phyloP scores from a whole-genome alignment of 2,113 vertebrate species.

The Chaetodon trifascialis region DNA sequence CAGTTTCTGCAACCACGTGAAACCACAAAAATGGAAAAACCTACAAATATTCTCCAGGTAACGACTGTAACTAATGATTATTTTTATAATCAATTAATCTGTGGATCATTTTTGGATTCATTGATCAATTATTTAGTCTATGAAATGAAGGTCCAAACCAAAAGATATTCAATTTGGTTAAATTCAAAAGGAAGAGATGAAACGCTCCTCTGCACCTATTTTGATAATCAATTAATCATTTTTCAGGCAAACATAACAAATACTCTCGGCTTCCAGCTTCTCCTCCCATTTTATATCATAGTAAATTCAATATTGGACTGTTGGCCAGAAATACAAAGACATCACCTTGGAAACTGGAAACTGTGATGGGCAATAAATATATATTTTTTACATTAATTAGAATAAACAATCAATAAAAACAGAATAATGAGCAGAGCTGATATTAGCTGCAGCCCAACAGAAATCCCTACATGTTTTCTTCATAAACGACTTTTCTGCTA shows the following conservation, averaged over 20 bases:
- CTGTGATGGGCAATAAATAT: too few species aligned
- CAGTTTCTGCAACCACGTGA: background rate
- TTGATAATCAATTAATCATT: background rate
- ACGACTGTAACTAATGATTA: background rate
- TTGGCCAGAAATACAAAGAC: background rate
- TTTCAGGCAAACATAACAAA: background rate
- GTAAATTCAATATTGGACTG: background rate
- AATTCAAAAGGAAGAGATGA: background rate
- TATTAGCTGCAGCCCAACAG: background rate
- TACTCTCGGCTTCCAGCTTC: background rate
- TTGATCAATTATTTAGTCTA: background rate
- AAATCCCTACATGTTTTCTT: background rate
- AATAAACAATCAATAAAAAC: too few species aligned
- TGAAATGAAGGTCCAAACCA: background rate
- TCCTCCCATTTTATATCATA: background rate
- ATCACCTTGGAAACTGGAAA: too few species aligned
- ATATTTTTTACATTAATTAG: too few species aligned
- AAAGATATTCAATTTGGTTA: too few species aligned
- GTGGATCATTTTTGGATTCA: background rate
- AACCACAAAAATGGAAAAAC: too few species aligned
- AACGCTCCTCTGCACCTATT: background rate
- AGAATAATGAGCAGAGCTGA: background rate
- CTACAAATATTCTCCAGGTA: background rate
- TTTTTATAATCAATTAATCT: background rate
- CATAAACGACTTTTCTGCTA: background rate